Base-by-base conservation (phyloP, 2,888 invertebrate genomes). In the Acrobasis consociella region DNA sequence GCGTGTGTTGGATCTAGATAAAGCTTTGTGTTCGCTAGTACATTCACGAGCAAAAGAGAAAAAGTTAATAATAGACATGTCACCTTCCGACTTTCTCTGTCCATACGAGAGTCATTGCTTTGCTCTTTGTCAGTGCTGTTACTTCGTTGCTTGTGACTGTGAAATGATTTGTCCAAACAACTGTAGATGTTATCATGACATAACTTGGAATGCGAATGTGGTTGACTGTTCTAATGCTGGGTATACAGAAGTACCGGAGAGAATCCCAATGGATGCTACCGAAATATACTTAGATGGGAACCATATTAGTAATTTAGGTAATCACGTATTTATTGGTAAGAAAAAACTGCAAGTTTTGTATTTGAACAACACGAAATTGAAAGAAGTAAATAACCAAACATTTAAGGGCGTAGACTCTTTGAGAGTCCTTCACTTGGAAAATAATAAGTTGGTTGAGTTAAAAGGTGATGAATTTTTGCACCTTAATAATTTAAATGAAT, bases 111-210 rank as follows among this genome's bases (percentile, higher is more conserved):
- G 95, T 63, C 96, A 97, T 87, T 97, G 97, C 90, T 97, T 97
- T 80, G 95, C 96, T n/a, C 89, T 96, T 16, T 97, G 97, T 84
- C 96, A 97, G 85, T 97, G 97, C 87, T 97, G 97, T 90, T 97
- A 97, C 75, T 97, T 96, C 83, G 96, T 96, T 77, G 96, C 96
- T 60, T 97, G 97, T 87, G 97, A 97, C 88, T 97, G 97, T 91
- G 96, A 97, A 93, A 97, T 97, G 96, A 96, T 96, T 72, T 97
- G 97, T 85, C 97, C 97, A 56, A 94, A 94, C 78, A 96, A 96
- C 81, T 97, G 97, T 89, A 95, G 94, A 75, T 97, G 97, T 79
- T 97, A 95, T 93, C 96, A 97, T 84, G 97, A 97, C 82, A 95
- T 96, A 79, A 95, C 96, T 67, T 97, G 97, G 96, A 94, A 95